A percentile compares a stretch with the other conserved stretches of the same genome.
These are phyloP conservation scores for Zoanthus sansibaricus DNA, from an alignment of 92 coral and sea anemone species.

Conservation along the genomic window DNA sequence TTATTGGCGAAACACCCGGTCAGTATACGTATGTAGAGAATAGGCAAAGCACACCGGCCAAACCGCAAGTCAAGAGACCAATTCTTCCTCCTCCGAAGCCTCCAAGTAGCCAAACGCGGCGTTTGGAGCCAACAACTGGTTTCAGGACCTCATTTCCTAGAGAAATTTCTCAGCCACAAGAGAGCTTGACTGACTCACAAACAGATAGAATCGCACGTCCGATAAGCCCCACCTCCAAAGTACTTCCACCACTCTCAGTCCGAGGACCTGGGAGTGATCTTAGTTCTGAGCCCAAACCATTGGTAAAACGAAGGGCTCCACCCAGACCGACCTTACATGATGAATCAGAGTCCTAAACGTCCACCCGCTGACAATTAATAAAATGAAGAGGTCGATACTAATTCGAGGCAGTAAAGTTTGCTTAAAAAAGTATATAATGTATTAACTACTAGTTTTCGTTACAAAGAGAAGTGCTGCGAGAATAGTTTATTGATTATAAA, in stretches of 20 bases:
- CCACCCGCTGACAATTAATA: background rate
- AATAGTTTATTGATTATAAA: no score
- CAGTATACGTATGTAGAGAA: background rate
- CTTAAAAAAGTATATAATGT: no score
- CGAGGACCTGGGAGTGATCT: background rate
- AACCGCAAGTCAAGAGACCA: conserved; percentile 25
- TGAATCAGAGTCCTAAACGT: conserved; percentile 20
- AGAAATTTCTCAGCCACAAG: background rate
- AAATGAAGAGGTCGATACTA: no score
- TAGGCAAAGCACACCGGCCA: background rate
- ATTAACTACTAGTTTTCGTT: no score
- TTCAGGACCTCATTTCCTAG: background rate
- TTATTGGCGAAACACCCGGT: background rate
- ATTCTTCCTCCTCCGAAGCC: conserved; percentile 38
- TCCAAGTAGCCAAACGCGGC: conserved; percentile 26
- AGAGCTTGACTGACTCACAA: conserved; percentile 14
- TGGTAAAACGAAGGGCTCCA: conserved; percentile 16
- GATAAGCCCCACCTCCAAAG: background rate
- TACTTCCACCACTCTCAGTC: background rate
- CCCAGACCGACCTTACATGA: background rate
- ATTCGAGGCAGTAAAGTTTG: no score
- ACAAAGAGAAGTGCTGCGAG: no score
- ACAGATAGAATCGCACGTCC: background rate
- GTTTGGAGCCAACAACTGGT: no score
- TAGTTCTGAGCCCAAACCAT: conserved; percentile 2